Percentiles rank a stretch among this genome's conserved stretches.
Evolutionary conservation across 2,888 invertebrate genomes (phyloP).

Genomic region (Leptodirus hochenwartii): DNA sequence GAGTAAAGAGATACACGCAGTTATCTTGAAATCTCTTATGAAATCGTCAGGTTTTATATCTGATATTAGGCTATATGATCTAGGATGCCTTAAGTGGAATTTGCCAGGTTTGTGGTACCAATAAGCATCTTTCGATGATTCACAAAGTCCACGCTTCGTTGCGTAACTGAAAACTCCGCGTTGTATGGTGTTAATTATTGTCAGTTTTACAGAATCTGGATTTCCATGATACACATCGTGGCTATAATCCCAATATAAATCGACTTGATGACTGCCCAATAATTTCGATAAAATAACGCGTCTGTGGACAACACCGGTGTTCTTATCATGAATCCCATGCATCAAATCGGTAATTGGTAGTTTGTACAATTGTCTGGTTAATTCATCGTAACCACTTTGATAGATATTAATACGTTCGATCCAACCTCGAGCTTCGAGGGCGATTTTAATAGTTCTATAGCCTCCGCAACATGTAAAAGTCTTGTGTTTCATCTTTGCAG

Average conservation of each 20-base stretch:
- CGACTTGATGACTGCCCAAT: slow-evolving; percentile 40
- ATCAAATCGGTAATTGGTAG: slow-evolving; percentile 19
- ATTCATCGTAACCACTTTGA: slow-evolving; percentile 20
- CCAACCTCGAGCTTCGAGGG: slow-evolving; percentile 50
- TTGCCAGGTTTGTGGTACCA: slow-evolving; percentile 32
- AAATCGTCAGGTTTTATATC: slow-evolving; percentile 38
- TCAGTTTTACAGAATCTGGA: slow-evolving; percentile 21
- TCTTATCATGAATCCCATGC: slow-evolving; percentile 18
- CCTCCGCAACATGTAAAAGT: slow-evolving; percentile 36
- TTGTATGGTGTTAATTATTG: slow-evolving; percentile 22
- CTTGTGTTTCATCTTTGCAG: too few species aligned
- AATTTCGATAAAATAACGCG: slow-evolving; percentile 37
- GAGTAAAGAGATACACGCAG: slow-evolving; percentile 58
- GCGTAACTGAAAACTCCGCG: slow-evolving; percentile 27
- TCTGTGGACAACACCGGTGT: slow-evolving; percentile 17
- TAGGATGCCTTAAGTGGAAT: slow-evolving; percentile 49
- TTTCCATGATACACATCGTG: slow-evolving; percentile 21
- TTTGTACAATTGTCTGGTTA: slow-evolving; percentile 15
- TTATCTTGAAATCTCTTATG: slow-evolving; percentile 54
- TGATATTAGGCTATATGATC: slow-evolving; percentile 46
- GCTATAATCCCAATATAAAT: slow-evolving; percentile 50
- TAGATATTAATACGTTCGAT: slow-evolving; percentile 42
- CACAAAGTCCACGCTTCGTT: slow-evolving; percentile 33
- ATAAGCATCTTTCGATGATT: slow-evolving; percentile 37
- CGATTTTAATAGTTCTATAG: slow-evolving; percentile 33